These are phyloP conservation scores for Galemys pyrenaicus DNA, from an alignment of 2,113 vertebrate species.

Conservation along the genomic window DNA sequence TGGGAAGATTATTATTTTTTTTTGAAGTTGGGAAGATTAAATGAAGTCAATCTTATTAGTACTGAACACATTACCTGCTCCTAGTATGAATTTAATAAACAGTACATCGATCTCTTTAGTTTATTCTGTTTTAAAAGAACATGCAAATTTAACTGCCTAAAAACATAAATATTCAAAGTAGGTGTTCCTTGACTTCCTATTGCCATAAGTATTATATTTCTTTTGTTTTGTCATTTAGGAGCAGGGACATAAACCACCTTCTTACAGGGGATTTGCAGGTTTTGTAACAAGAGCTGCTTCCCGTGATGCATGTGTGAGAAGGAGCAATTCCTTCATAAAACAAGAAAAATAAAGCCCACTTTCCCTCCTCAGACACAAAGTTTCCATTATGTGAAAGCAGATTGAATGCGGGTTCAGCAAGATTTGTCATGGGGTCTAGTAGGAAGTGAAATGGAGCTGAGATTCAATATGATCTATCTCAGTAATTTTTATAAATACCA, in stretches of 20 bases:
- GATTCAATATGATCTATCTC: slow-evolving; percentile 57
- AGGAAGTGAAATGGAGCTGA: slow-evolving; percentile 55
- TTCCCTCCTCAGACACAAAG: neutral
- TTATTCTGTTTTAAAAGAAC: neutral
- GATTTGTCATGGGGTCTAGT: slow-evolving; percentile 53
- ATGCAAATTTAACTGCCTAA: slow-evolving; percentile 3
- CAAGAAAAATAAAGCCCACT: slow-evolving; percentile 45
- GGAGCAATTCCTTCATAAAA: slow-evolving; percentile 19
- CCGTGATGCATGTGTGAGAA: neutral
- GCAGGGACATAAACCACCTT: neutral
- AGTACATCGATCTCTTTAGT: neutral
- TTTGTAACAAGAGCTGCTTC: slow-evolving; percentile 22
- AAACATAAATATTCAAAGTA: slow-evolving; percentile 41
- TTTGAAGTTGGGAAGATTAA: slow-evolving; percentile 7
- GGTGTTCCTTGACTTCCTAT: neutral
- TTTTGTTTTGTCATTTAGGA: slow-evolving; percentile 55
- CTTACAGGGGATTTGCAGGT: neutral
- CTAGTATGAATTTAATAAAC: neutral
- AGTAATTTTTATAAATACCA: slow-evolving; percentile 73
- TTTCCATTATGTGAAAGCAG: slow-evolving; percentile 63
- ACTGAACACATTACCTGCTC: neutral
- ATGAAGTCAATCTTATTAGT: slow-evolving; percentile 1
- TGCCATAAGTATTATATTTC: neutral
- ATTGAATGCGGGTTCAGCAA: slow-evolving; percentile 1
- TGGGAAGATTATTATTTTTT: neutral